Conservation (phyloP, 2,797 vertebrate species). For the Decapterus maruadsi region DNA sequence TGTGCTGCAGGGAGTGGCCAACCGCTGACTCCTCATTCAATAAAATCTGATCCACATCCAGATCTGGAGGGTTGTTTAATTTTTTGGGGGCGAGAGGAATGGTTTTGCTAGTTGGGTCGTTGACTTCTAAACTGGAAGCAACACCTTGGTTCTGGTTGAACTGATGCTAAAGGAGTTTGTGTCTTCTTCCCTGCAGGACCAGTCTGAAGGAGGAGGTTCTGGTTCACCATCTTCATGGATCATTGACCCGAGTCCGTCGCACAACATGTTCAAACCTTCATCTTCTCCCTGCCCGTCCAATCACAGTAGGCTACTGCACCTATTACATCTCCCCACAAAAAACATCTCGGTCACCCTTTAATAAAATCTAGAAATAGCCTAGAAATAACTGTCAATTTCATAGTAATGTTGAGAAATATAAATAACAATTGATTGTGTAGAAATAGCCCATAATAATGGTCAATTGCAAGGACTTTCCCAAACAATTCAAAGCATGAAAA, state of each 20-base stretch:
- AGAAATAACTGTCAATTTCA: no score
- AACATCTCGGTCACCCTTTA: no score
- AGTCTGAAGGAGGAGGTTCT: conserved; percentile 60
- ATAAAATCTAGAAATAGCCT: no score
- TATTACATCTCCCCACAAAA: conserved; percentile 7
- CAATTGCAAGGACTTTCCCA: no score
- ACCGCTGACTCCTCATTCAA: not conserved
- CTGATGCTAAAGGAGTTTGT: not conserved
- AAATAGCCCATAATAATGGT: no score
- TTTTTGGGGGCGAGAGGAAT: not conserved
- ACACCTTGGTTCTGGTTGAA: not conserved
- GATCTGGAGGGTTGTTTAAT: not conserved
- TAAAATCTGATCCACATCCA: not conserved
- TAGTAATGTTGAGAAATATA: no score
- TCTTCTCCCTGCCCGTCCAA: conserved; percentile 36
- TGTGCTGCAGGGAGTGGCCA: not conserved
- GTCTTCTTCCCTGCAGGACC: conserved; percentile 53
- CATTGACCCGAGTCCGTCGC: conserved; percentile 63
- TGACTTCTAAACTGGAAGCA: not conserved
- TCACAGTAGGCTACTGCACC: conserved; percentile 31
- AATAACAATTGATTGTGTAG: no score
- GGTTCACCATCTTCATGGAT: conserved; percentile 77
- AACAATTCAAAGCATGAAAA: no score
- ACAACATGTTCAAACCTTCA: conserved; percentile 48
- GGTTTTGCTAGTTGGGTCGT: not conserved